These are phyloP conservation scores for Leptoclinus maculatus DNA, from an alignment of 2,797 vertebrate species.

Conservation along the genomic window DNA sequence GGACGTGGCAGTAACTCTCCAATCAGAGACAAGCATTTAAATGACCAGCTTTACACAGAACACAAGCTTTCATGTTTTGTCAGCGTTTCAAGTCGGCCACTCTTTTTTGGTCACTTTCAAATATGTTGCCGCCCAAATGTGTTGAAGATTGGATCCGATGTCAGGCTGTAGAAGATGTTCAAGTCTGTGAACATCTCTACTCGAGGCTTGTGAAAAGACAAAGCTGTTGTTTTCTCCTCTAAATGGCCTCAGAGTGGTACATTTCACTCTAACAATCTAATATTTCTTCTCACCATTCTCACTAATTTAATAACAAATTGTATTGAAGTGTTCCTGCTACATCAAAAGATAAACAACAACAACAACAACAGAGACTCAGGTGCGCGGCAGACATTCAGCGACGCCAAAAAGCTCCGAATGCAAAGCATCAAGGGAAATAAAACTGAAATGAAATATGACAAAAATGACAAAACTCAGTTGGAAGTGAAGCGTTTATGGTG, in stretches of 20 bases:
- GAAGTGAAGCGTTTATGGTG: neutral
- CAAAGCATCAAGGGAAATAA: conserved; percentile 4
- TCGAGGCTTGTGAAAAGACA: too few species aligned
- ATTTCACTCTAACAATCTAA: neutral
- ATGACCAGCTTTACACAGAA: neutral
- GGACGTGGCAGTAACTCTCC: neutral
- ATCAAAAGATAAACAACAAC: neutral
- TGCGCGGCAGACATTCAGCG: neutral
- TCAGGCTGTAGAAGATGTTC: neutral
- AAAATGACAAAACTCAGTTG: neutral
- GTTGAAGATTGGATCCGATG: neutral
- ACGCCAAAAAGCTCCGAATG: neutral
- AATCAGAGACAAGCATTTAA: neutral
- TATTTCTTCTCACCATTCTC: too few species aligned
- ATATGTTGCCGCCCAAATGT: neutral
- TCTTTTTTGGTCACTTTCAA: neutral
- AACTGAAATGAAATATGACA: neutral
- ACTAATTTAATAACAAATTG: neutral
- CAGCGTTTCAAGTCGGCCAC: neutral
- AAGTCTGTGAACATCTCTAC: neutral
- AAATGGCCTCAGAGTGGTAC: neutral
- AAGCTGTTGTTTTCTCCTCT: too few species aligned
- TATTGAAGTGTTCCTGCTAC: neutral
- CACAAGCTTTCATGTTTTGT: neutral
- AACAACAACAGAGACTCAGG: neutral